A percentile compares a stretch with the other conserved stretches of the same genome.
phyloP scores from a whole-genome alignment of 1,140 invertebrate genomes.

The Littorina saxatilis region DNA sequence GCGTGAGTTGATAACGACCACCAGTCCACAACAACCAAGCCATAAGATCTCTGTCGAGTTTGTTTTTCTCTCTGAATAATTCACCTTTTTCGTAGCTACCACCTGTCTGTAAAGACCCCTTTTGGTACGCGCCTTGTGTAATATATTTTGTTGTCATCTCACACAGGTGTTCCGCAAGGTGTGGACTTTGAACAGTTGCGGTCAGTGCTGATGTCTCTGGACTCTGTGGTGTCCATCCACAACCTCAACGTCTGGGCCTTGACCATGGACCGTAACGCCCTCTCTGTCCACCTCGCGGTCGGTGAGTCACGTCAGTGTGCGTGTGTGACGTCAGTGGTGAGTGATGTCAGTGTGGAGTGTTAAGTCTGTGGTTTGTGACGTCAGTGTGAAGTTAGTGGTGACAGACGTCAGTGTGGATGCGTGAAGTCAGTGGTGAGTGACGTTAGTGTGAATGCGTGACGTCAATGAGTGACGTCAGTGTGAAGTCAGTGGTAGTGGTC shows the following conservation, averaged over 20 bases:
- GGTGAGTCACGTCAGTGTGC: slow-evolving; percentile 78
- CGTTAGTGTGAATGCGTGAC: slow-evolving; percentile 88
- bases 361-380: too few relatives aligned
- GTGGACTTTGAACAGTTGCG: slow-evolving; percentile 54
- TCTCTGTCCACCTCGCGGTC: slow-evolving; percentile 94
- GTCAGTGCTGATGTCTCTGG: slow-evolving; percentile 84
- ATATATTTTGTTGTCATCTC: too few relatives aligned
- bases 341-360: neutral
- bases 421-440: too few relatives aligned
- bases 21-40: too few relatives aligned
- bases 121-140: too few relatives aligned
- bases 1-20: too few relatives aligned
- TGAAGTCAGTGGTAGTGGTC: slow-evolving; percentile 83
- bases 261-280: slow-evolving; percentile 95
- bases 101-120: too few relatives aligned
- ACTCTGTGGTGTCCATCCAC: slow-evolving; percentile 93
- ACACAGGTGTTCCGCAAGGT: slow-evolving; percentile 63
- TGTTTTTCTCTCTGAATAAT: too few relatives aligned
- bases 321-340: neutral
- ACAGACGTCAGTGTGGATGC: slow-evolving; percentile 46
- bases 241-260: slow-evolving; percentile 98
- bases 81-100: too few relatives aligned
- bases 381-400: slow-evolving; percentile 79
- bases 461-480: slow-evolving; percentile 95
- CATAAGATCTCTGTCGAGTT: too few relatives aligned